These are phyloP conservation scores for Fregata magnificens DNA, from an alignment of 2,113 vertebrate species.

Conservation along the genomic window DNA sequence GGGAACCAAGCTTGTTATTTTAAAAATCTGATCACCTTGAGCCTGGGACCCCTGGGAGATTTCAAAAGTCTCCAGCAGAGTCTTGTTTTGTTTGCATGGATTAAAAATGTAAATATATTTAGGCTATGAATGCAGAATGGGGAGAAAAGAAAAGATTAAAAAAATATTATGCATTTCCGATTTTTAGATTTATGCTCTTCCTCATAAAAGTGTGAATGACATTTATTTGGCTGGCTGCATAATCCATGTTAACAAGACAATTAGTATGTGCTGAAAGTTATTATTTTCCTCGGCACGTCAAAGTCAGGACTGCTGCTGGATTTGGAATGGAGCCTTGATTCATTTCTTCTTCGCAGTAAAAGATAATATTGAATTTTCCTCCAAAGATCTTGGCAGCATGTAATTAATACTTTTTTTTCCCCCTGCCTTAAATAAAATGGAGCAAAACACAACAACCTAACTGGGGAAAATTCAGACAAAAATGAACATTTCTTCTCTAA, in stretches of 20 bases:
- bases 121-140: not conserved
- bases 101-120: slow-evolving; percentile 60
- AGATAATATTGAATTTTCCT: slow-evolving; percentile 69
- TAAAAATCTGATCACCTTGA: slow-evolving; percentile 20
- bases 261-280: slow-evolving; percentile 70
- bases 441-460: slow-evolving; percentile 19
- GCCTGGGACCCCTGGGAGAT: not conserved
- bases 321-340: slow-evolving; percentile 59
- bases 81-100: slow-evolving; percentile 1
- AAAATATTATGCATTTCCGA: slow-evolving; percentile 23
- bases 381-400: slow-evolving; percentile 52
- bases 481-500: not conserved
- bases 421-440: slow-evolving; percentile 5
- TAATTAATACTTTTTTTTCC: slow-evolving; percentile 51
- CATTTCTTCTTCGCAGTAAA: slow-evolving; percentile 11
- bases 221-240: slow-evolving; percentile 72
- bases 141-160: not conserved
- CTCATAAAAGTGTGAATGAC: slow-evolving; percentile 53
- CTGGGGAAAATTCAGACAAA: not conserved
- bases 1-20: not conserved
- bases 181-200: slow-evolving; percentile 60
- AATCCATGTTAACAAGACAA: slow-evolving; percentile 75
- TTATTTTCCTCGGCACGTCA: slow-evolving; percentile 60
- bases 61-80: slow-evolving; percentile 30
- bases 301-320: slow-evolving; percentile 34